These are phyloP conservation scores for Typhlichthys subterraneus DNA, from an alignment of 2,797 vertebrate genomes.

Conservation along the genomic window DNA sequence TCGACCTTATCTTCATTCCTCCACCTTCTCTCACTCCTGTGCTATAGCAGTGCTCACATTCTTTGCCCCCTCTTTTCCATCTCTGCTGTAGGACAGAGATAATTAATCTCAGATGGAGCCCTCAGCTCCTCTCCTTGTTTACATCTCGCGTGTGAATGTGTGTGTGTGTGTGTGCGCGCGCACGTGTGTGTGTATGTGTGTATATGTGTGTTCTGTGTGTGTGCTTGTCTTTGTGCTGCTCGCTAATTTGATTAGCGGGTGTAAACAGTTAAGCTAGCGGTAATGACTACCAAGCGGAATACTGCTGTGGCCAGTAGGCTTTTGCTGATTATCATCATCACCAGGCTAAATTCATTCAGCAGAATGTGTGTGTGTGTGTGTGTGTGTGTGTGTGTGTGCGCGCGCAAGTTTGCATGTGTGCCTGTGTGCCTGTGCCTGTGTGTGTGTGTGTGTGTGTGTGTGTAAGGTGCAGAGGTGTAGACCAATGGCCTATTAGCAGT, in stretches of 20 bases:
- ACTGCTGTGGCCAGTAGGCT: conserved; percentile 69
- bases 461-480: neutral
- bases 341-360: conserved; percentile 66
- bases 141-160: conserved; percentile 38
- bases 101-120: conserved; percentile 69
- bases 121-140: conserved; percentile 56
- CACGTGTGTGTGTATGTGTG: neutral
- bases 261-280: conserved; percentile 77
- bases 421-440: neutral
- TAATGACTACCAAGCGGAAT: conserved; percentile 75
- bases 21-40: conserved; percentile 23
- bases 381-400: conserved; percentile 16
- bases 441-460: conserved; percentile 20
- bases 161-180: conserved; percentile 18
- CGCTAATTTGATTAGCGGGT: conserved; percentile 78
- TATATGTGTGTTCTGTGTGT: conserved; percentile 15
- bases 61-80: conserved; percentile 26
- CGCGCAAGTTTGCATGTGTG: no score
- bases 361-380: conserved; percentile 4
- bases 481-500: neutral
- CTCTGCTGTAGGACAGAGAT: conserved; percentile 64
- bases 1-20: conserved; percentile 51
- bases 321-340: conserved; percentile 76
- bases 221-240: conserved; percentile 28
- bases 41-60: conserved; percentile 12